A percentile compares a stretch with the other conserved stretches of the same genome.
These are phyloP conservation scores for Entomyzon cyanotis DNA, from an alignment of 2,113 vertebrate species.

Conservation along the genomic window DNA sequence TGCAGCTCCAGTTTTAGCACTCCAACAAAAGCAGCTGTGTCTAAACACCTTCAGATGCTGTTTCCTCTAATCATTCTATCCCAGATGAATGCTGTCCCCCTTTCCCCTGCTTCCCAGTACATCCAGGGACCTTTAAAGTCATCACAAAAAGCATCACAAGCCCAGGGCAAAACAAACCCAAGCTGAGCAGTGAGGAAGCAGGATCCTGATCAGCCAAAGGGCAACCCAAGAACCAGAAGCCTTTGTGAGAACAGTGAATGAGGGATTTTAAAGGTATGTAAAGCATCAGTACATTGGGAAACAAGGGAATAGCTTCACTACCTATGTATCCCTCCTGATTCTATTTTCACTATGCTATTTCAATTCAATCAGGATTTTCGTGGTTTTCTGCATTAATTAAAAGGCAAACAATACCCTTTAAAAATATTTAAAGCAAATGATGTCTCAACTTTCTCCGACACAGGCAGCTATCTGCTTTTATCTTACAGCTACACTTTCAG, in stretches of 20 bases:
- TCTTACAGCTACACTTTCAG: neutral
- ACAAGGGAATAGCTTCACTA: neutral
- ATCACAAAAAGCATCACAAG: neutral
- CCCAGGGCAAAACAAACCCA: neutral
- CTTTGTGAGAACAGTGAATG: neutral
- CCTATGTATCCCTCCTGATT: neutral
- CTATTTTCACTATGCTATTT: neutral
- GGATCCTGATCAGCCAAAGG: neutral
- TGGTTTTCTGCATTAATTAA: neutral
- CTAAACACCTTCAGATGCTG: neutral
- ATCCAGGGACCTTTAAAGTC: neutral
- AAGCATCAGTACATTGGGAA: neutral
- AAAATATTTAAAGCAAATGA: neutral
- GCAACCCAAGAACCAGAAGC: neutral
- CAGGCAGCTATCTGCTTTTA: neutral
- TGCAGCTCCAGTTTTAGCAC: neutral
- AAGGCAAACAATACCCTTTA: neutral
- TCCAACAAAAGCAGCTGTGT: neutral
- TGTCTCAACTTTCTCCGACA: neutral
- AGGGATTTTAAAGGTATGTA: neutral
- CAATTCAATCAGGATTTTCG: neutral
- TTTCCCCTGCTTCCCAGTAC: neutral
- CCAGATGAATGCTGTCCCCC: accelerated
- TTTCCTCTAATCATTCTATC: neutral
- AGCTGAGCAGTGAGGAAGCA: neutral